phyloP scores from a whole-genome alignment of 2,888 invertebrate genomes.

The Nebria brevicollis region DNA sequence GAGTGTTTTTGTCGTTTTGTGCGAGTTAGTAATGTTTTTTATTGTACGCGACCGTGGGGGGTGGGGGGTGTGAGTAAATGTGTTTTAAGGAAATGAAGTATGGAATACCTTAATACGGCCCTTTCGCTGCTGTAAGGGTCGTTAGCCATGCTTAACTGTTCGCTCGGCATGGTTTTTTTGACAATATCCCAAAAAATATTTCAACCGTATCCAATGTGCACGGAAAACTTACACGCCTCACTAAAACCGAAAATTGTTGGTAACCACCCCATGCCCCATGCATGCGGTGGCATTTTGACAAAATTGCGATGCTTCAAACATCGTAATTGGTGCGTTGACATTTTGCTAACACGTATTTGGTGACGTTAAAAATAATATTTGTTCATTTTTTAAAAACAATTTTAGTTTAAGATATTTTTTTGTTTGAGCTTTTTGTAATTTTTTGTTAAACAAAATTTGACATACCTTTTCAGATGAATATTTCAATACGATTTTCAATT shows the following conservation, averaged over 20 bases:
- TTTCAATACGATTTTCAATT: constrained; percentile 13
- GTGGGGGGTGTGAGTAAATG: background rate
- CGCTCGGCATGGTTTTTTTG: constrained; percentile 30
- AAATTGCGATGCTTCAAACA: too few relatives aligned
- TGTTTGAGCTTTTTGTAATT: constrained; percentile 14
- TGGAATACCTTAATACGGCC: constrained; percentile 36
- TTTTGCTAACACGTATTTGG: background rate
- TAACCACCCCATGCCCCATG: background rate
- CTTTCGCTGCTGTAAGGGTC: constrained; percentile 40
- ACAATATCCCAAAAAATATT: background rate
- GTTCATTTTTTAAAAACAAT: constrained; percentile 38
- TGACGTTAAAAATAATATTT: constrained; percentile 36
- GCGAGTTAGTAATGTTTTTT: too few relatives aligned
- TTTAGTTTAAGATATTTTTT: constrained; percentile 27
- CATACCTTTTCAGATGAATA: constrained; percentile 18
- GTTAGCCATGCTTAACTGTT: constrained; percentile 31
- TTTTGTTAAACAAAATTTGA: constrained; percentile 40
- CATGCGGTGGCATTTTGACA: too few relatives aligned
- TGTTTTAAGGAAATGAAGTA: background rate
- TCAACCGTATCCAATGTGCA: background rate
- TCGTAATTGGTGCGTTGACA: background rate
- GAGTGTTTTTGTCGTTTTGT: too few relatives aligned
- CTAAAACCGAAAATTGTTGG: constrained; percentile 27
- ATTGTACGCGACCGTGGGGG: background rate
- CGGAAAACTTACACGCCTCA: background rate